Conservation (phyloP, 2,888 invertebrate genomes). For the Hymenopus coronatus region DNA sequence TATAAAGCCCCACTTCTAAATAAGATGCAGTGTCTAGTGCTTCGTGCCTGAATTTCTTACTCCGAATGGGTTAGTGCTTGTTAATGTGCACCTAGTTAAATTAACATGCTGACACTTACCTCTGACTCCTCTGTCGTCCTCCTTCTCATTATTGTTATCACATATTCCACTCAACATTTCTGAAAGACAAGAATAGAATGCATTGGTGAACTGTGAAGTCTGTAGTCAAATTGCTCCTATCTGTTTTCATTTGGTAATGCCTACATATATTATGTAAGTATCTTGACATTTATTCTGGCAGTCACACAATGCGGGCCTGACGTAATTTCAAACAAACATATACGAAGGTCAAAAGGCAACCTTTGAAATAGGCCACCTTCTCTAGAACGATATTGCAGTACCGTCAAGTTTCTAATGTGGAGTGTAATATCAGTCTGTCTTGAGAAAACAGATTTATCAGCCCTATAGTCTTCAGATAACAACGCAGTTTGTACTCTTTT, state of each 20-base stretch:
- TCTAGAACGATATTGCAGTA: not conserved
- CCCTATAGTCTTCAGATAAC: too few relatives aligned
- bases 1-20: too few relatives aligned
- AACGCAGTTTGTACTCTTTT: too few relatives aligned
- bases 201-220: not conserved
- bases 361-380: not conserved
- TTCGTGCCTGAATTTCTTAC: not conserved
- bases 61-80: not conserved
- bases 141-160: conserved; percentile 61
- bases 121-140: conserved; percentile 74
- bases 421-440: too few relatives aligned
- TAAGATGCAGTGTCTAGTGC: not conserved
- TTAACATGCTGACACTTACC: conserved; percentile 49
- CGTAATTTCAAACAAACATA: not conserved
- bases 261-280: not conserved
- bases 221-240: not conserved
- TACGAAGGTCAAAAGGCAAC: not conserved
- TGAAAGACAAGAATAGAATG: conserved; percentile 48
- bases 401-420: not conserved
- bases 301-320: not conserved
- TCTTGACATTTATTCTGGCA: not conserved
- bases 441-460: too few relatives aligned
- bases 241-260: not conserved
- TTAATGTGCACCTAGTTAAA: not conserved
- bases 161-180: conserved; percentile 74